These are phyloP conservation scores for Heliconius sara DNA, from an alignment of 2,888 invertebrate species.

Conservation along the genomic window DNA sequence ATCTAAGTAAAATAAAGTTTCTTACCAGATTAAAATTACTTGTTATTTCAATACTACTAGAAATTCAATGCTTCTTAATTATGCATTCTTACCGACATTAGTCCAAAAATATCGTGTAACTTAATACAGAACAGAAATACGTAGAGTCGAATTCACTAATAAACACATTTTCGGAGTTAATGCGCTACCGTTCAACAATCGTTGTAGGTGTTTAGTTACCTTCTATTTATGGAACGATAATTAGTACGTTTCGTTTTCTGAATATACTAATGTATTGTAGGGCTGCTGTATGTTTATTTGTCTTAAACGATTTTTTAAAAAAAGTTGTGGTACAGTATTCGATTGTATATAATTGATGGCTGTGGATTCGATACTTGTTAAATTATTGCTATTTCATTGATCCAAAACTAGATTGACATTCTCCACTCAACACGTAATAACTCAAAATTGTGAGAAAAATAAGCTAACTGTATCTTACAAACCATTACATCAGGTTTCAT, in stretches of 20 bases:
- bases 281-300: neutral
- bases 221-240: conserved; percentile 45
- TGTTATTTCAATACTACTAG: neutral
- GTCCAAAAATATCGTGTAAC: conserved; percentile 28
- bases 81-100: neutral
- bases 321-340: neutral
- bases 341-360: neutral
- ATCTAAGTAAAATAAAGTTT: neutral
- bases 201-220: conserved; percentile 41
- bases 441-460: no score
- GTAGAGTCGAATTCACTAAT: conserved; percentile 42
- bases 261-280: conserved; percentile 32
- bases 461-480: no score
- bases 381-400: neutral
- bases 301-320: neutral
- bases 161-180: conserved; percentile 46
- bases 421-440: neutral
- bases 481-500: no score
- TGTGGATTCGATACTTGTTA: neutral
- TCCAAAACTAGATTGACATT: neutral
- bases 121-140: conserved; percentile 39
- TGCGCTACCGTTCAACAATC: conserved; percentile 45
- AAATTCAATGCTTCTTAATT: conserved; percentile 1
- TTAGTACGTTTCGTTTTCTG: conserved; percentile 43
- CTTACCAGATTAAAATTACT: no score